These are phyloP conservation scores for Lycaon pictus DNA, from an alignment of 2,113 vertebrate species.

Conservation along the genomic window DNA sequence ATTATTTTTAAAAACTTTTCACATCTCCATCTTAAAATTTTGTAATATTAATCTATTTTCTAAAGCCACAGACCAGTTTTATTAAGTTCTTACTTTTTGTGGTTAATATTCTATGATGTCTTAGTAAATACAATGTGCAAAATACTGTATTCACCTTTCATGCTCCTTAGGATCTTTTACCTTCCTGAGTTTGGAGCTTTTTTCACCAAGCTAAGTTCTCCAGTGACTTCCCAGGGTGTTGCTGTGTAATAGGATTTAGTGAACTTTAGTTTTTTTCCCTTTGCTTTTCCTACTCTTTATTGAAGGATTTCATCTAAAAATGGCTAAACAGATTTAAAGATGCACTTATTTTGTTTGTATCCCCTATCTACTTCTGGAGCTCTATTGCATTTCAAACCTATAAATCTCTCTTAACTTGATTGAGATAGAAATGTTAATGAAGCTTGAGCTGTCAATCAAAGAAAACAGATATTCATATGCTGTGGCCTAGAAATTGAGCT, in stretches of 20 bases:
- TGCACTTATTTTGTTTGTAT: slow-evolving; percentile 55
- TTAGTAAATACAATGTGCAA: slow-evolving; percentile 35
- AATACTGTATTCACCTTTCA: not conserved
- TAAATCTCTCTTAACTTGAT: slow-evolving; percentile 59
- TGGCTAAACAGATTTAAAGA: slow-evolving; percentile 69
- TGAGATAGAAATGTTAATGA: slow-evolving; percentile 68
- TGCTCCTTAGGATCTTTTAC: not conserved
- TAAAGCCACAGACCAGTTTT: slow-evolving; percentile 4
- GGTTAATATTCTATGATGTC: slow-evolving; percentile 8
- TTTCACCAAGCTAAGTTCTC: slow-evolving; percentile 58
- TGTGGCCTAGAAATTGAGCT: slow-evolving; percentile 59
- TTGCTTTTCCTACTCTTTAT: slow-evolving; percentile 54
- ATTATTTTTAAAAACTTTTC: slow-evolving; percentile 42
- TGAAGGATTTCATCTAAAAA: slow-evolving; percentile 72
- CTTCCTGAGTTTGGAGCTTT: not conserved
- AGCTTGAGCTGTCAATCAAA: slow-evolving; percentile 73
- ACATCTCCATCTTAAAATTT: slow-evolving; percentile 18
- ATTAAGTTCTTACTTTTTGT: not conserved
- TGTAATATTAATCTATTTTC: slow-evolving; percentile 12
- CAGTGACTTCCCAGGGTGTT: not conserved
- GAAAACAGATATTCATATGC: slow-evolving; percentile 69
- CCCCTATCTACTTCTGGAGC: slow-evolving; percentile 40
- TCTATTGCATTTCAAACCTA: slow-evolving; percentile 56
- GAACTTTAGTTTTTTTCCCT: slow-evolving; percentile 57
- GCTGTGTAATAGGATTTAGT: slow-evolving; percentile 55